Conservation (phyloP, 2,113 vertebrate genomes). For the Muscicapa adusta region DNA sequence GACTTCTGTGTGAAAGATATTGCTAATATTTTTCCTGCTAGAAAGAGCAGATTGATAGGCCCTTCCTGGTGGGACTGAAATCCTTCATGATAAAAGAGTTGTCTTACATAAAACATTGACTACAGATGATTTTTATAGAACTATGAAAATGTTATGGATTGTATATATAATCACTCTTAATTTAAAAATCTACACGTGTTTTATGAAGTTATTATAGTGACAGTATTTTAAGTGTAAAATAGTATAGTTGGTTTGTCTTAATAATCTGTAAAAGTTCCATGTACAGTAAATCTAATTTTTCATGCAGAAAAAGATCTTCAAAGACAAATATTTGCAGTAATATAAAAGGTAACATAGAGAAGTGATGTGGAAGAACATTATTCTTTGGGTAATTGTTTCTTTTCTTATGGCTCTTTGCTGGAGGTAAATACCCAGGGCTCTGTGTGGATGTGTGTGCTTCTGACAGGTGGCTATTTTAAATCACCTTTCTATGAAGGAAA, state of each 20-base stretch:
- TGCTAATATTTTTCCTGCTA: background rate
- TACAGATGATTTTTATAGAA: background rate
- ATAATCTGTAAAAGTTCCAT: background rate
- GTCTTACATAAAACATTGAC: background rate
- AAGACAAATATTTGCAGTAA: conserved; percentile 32
- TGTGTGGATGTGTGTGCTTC: background rate
- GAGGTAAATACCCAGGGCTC: background rate
- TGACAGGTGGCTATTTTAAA: background rate
- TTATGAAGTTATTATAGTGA: background rate
- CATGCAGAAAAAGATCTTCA: background rate
- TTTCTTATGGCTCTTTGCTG: background rate
- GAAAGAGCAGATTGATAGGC: background rate
- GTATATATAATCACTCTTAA: background rate
- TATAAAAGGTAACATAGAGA: background rate
- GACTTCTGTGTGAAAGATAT: background rate
- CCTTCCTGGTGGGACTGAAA: background rate
- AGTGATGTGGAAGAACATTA: background rate
- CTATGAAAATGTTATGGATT: background rate
- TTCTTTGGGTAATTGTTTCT: background rate
- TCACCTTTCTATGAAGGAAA: background rate
- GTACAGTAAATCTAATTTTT: background rate
- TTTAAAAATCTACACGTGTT: background rate
- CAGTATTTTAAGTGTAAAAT: background rate
- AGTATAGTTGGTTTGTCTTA: background rate
- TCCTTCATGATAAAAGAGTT: background rate